phyloP scores from a whole-genome alignment of 2,113 vertebrate species.

The Petrocephalus zakoni region DNA sequence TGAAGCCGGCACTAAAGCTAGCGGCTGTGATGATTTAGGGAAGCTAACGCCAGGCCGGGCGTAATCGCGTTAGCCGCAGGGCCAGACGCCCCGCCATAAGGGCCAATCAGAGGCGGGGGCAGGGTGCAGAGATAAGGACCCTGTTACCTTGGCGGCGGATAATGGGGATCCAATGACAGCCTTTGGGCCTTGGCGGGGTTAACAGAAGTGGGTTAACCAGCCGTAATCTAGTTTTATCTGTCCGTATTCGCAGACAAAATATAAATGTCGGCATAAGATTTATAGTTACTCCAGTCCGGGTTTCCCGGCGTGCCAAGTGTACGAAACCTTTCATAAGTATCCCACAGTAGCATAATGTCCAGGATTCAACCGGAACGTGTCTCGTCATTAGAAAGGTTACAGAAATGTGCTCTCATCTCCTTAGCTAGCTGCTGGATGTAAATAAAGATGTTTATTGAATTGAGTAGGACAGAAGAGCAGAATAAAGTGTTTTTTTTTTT shows the following conservation, averaged over 20 bases:
- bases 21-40: constrained; percentile 72
- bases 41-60: constrained; percentile 62
- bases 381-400: not conserved
- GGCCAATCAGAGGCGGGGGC: constrained; percentile 54
- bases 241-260: not conserved
- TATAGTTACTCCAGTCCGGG: not conserved
- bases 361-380: not conserved
- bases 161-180: not conserved
- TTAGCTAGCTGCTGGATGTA: not conserved
- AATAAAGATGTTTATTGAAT: constrained; percentile 4
- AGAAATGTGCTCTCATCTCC: not conserved
- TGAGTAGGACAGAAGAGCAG: constrained; percentile 27
- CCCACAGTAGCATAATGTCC: not conserved
- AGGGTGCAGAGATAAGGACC: not conserved
- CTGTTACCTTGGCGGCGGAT: not conserved
- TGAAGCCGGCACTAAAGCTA: constrained; percentile 47
- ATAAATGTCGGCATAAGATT: not conserved
- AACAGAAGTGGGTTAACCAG: not conserved
- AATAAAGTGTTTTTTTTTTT: not conserved
- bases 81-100: constrained; percentile 45
- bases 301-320: not conserved
- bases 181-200: not conserved
- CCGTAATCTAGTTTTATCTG: not conserved
- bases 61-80: constrained; percentile 53
- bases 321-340: not conserved